These are phyloP conservation scores for Stegophylla sp. DNA, from an alignment of 2,888 invertebrate species.

Conservation along the genomic window DNA sequence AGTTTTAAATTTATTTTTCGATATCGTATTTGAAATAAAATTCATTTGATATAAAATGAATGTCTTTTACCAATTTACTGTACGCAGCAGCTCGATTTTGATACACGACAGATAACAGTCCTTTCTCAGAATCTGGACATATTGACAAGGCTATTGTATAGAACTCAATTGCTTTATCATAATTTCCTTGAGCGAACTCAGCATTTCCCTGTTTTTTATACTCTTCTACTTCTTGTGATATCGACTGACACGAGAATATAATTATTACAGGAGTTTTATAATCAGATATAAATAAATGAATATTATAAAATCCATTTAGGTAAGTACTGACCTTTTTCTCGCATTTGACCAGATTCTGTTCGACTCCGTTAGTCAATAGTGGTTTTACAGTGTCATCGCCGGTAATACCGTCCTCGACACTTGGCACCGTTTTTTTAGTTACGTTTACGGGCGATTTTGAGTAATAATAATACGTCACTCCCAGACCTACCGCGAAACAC, in stretches of 20 bases:
- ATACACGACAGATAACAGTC: slow-evolving; percentile 89
- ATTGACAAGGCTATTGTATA: slow-evolving; percentile 93
- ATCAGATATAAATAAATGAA: too few species aligned
- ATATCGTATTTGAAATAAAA: background rate
- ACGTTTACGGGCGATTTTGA: background rate
- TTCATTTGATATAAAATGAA: background rate
- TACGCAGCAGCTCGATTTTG: slow-evolving; percentile 97
- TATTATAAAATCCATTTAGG: too few species aligned
- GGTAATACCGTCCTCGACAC: background rate
- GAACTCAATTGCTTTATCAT: slow-evolving; percentile 85
- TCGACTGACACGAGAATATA: background rate
- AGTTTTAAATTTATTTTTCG: background rate
- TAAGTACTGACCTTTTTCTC: too few species aligned
- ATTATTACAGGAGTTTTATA: too few species aligned
- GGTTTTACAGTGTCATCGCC: background rate
- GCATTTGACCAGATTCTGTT: too few species aligned
- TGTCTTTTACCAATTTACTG: slow-evolving; percentile 77
- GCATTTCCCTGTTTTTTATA: slow-evolving; percentile 89
- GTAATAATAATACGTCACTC: slow-evolving; percentile 41
- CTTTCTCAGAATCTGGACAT: slow-evolving; percentile 76
- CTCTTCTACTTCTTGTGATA: slow-evolving; percentile 71
- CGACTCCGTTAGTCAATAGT: background rate
- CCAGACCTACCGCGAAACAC: slow-evolving; percentile 42
- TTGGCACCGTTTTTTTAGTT: background rate
- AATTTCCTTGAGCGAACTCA: slow-evolving; percentile 84